Percentiles rank a stretch among this genome's conserved stretches.
Evolutionary conservation across 2,113 vertebrate species (phyloP).

Genomic region (Isichthys henryi): DNA sequence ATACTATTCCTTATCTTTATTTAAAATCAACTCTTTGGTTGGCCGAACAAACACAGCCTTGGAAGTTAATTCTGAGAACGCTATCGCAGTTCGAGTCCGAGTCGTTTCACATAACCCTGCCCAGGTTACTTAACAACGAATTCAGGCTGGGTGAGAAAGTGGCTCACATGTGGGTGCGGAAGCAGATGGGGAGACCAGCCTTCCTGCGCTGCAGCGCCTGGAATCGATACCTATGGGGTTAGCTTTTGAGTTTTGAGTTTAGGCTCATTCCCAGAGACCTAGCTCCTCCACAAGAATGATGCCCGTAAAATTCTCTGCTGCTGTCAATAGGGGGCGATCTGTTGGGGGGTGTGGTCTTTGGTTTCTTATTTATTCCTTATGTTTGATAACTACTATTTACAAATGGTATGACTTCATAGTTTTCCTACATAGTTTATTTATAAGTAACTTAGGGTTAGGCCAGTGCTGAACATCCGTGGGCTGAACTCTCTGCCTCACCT

Average conservation of each 20-base stretch:
- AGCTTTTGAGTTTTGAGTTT: neutral
- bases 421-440: neutral
- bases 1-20: slow-evolving; percentile 2
- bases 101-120: neutral
- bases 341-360: neutral
- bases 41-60: neutral
- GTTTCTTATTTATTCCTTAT: neutral
- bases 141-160: neutral
- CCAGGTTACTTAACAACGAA: neutral
- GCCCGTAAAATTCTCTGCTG: neutral
- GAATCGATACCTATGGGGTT: neutral
- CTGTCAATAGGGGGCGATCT: neutral
- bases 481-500: neutral
- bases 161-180: neutral
- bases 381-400: neutral
- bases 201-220: neutral
- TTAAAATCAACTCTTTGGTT: neutral
- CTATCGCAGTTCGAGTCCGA: neutral
- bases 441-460: neutral
- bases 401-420: neutral
- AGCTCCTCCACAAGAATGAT: neutral
- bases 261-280: neutral
- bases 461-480: neutral
- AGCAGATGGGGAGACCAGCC: neutral
- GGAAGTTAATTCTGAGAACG: neutral